Evolutionary conservation across 2,797 vertebrate genomes (phyloP), one percentile per base, ranked within the genome.

Genomic region (Babyrousa celebensis): DNA sequence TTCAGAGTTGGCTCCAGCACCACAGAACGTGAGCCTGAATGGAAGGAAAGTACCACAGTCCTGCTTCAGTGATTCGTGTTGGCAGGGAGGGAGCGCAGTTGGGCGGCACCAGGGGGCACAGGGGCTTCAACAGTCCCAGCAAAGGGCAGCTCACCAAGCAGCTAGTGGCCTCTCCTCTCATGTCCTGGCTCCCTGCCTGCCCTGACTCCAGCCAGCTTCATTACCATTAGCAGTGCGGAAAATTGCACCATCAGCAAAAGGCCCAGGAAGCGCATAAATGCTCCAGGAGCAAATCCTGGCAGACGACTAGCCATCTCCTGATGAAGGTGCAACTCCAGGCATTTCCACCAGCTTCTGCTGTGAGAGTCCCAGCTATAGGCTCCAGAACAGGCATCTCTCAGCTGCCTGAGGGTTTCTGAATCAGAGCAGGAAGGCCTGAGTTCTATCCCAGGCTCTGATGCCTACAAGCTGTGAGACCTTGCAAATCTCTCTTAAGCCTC

Each of bases 51-150:
- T 17, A 10, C 5, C 5, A 27, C 11, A 1, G 14, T 67, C 83
- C 43, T 71, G 27, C 52, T 67, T 54, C 16, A 3, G 18, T 62
- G 85, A 65, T 1, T 17, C 15, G 67, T 0, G 27, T 88, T 18
- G 23, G 56, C 58, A 54, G 62, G 72, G 91, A 88, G 29, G 20
- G 85, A 83, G 60, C n/a, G 5, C 1, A 0, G 29, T 40, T 90
- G 63, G 87, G 43, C 95, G 94, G 74, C 25, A 79, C 86, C 97
- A 97, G 92, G 54, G 54, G 96, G 89, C 74, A 94, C 96, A 88
- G 86, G 95, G 96, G 94, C 74, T 80, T 97, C 96, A 85, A 98
- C 96, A 97, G 95, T 97, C 97, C 96, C 91, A 58, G 36, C 96
- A 97, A 98, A 98, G 97, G 97, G 97, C 96, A 95, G 72, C 48